These are phyloP conservation scores for Invenusta paracnida DNA, from an alignment of 2,888 invertebrate genomes.

Conservation along the genomic window DNA sequence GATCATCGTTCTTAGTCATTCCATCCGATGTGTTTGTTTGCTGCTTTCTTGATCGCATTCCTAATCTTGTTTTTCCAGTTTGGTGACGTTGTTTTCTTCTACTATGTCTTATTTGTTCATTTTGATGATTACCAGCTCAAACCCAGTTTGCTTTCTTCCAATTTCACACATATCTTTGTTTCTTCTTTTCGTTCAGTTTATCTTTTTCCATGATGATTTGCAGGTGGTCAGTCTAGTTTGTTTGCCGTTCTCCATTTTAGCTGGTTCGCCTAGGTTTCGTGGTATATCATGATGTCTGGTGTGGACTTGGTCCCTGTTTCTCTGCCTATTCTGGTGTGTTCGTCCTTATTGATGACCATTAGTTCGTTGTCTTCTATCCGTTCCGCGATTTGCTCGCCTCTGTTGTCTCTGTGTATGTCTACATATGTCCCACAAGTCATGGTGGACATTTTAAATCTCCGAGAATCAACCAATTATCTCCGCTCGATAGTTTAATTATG, in stretches of 20 bases:
- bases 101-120: neutral
- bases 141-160: neutral
- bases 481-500: neutral
- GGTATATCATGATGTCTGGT: neutral
- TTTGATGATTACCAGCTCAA: neutral
- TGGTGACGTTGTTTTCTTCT: neutral
- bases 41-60: neutral
- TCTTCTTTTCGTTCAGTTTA: neutral
- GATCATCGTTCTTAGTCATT: neutral
- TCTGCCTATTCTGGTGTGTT: neutral
- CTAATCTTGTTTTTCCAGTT: neutral
- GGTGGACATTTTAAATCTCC: neutral
- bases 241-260: neutral
- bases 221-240: conserved; percentile 8
- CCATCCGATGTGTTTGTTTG: neutral
- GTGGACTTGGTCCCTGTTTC: neutral
- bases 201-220: neutral
- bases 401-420: neutral
- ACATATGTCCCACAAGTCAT: neutral
- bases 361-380: neutral
- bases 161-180: neutral
- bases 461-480: neutral
- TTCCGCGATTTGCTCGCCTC: neutral
- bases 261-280: neutral
- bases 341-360: neutral